A percentile compares a stretch with the other conserved stretches of the same genome.
Evolutionary conservation across 2,113 vertebrate species (phyloP).

Genomic region (Stomatorhinus ivindoensis): DNA sequence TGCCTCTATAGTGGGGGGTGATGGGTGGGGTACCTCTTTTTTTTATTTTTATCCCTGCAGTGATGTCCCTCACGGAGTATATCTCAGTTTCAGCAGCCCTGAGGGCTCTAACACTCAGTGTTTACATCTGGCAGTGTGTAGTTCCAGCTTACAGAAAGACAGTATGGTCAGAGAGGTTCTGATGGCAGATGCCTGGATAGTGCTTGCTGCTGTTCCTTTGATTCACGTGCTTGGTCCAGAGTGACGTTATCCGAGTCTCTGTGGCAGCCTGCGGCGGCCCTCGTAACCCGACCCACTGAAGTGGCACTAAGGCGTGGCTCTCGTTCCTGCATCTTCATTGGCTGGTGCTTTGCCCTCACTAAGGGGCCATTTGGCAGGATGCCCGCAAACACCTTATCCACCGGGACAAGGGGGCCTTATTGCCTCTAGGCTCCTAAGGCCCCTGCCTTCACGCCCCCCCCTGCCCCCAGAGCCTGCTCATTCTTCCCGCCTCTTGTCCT

Average conservation of each 20-base stretch:
- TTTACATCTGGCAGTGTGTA: neutral
- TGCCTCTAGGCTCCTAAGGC: neutral
- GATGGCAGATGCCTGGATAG: neutral
- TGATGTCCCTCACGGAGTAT: neutral
- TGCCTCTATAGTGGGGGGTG: constrained; percentile 3
- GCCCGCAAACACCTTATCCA: neutral
- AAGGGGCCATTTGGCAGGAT: neutral
- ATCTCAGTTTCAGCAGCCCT: neutral
- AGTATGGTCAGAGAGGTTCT: neutral
- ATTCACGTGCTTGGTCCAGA: neutral
- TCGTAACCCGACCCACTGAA: neutral
- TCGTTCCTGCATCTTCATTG: neutral
- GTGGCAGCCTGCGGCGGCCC: neutral
- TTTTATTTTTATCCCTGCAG: neutral
- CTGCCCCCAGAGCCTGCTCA: neutral
- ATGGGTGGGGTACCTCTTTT: neutral
- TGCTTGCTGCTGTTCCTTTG: neutral
- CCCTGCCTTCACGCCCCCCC: neutral
- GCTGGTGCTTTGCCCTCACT: neutral
- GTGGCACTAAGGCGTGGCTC: neutral
- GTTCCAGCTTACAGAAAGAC: neutral
- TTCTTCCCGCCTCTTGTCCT: neutral
- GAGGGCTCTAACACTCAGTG: neutral
- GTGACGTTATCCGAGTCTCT: neutral
- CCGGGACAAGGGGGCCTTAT: constrained; percentile 8